Evolutionary conservation across 2,113 vertebrate genomes (phyloP).

Genomic region (Laticauda colubrina): DNA sequence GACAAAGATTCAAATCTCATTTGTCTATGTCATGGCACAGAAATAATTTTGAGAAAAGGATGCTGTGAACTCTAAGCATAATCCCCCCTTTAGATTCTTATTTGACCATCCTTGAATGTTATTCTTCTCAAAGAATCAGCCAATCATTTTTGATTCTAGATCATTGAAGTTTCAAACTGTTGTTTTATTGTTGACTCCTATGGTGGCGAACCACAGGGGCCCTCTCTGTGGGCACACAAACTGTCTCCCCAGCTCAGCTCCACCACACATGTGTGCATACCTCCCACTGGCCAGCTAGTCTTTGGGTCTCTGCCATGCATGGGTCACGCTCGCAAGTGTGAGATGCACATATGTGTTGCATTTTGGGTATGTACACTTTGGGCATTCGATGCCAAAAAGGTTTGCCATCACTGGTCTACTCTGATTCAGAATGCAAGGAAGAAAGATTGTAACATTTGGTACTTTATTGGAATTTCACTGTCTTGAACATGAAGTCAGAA

Average conservation of each 20-base stretch:
- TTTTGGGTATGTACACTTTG: too few relatives aligned
- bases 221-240: too few relatives aligned
- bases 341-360: too few relatives aligned
- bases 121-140: background rate
- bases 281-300: too few relatives aligned
- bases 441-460: slow-evolving; percentile 26
- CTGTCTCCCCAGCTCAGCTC: too few relatives aligned
- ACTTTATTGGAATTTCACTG: background rate
- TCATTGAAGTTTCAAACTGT: background rate
- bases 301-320: too few relatives aligned
- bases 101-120: background rate
- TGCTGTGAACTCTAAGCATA: background rate
- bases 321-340: too few relatives aligned
- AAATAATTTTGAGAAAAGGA: background rate
- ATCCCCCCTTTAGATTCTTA: background rate
- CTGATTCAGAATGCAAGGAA: slow-evolving; percentile 27
- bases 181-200: slow-evolving; percentile 2
- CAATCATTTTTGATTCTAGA: background rate
- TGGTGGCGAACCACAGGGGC: too few relatives aligned
- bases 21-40: background rate
- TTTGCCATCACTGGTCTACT: background rate
- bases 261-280: too few relatives aligned
- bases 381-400: too few relatives aligned
- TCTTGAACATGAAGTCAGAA: slow-evolving; percentile 25
- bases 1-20: background rate